Base-by-base conservation (phyloP, 1,140 invertebrate species). In the Aphidius ervi region DNA sequence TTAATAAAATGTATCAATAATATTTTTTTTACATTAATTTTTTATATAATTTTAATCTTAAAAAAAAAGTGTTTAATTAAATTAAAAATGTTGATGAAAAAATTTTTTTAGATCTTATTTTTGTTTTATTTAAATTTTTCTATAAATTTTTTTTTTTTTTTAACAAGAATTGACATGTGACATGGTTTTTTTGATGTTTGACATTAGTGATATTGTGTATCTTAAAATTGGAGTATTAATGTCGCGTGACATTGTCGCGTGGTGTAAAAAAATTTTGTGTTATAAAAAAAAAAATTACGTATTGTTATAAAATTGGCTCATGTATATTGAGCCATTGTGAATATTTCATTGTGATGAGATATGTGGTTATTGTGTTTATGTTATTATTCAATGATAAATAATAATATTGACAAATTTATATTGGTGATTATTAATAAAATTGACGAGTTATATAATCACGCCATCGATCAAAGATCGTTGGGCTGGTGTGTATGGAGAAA, bases 401-500 rank as follows among this genome's bases (percentile, higher is more conserved):
- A 45, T 52, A 53, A 46, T 31, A 9, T 40, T 6, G 50, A 37
- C 31, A 40, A 37, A 3, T 8, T 6, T 4, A 9, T 31, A 39
- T 43, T 59, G 50, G 41, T 56, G 16, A 55, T 47, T 43, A 53
- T 9, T n/a, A 16, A 45, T 52, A 53, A 46, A 37, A 9, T 40
- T 6, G 50, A 37, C 31, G 16, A 37, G 52, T 9, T 37, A 31
- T 9, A 37, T 52, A 31, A n/a, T n/a, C 9, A 7, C 40, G n/a
- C 46, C 47, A 47, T 57, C 20, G 50, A 56, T 61, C 16, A 23
- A 48, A 43, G 56, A 50, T 62, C 20, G 54, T 61, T 50, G 37
- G 50, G 46, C 50, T 46, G 48, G 58, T 56, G 45, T 43, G 48
- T 48, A 55, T 61, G 47, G 47, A 48, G 5, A 64, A 61, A 62